Percentiles rank a stretch among this genome's conserved stretches.
Evolutionary conservation across 1,140 invertebrate genomes (phyloP).

Genomic region (Amphibalanus amphitrite): DNA sequence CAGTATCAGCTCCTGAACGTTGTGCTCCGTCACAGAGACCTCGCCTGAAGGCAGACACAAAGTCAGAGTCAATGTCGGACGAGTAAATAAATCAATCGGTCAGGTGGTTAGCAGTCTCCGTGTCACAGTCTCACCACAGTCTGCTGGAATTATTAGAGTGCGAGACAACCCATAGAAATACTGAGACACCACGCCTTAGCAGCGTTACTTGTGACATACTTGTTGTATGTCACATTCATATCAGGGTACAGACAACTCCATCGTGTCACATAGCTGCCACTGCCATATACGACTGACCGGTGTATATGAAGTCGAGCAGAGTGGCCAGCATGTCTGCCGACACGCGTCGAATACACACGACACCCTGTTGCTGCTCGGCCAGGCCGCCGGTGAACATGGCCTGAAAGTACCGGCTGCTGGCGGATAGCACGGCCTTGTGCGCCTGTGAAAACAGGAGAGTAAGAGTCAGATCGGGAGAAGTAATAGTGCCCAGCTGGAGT

Average conservation of each 20-base stretch:
- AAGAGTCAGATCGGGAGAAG: not conserved
- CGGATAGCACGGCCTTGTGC: constrained; percentile 74
- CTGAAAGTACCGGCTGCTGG: constrained; percentile 85
- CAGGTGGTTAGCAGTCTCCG: too few relatives aligned
- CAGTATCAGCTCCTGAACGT: constrained; percentile 73
- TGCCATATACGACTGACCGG: constrained; percentile 49
- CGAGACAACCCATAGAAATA: too few relatives aligned
- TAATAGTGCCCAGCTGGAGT: not conserved
- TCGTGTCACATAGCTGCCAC: too few relatives aligned
- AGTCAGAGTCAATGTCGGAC: too few relatives aligned
- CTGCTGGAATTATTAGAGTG: too few relatives aligned
- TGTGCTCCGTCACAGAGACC: constrained; percentile 41
- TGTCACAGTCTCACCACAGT: too few relatives aligned
- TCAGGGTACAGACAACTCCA: constrained; percentile 4
- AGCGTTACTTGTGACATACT: constrained; percentile 7
- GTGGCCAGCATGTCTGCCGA: constrained; percentile 49
- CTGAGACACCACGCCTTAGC: constrained; percentile 9
- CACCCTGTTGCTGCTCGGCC: constrained; percentile 51
- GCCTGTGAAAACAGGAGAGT: constrained; percentile 35
- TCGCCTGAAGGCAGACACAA: constrained; percentile 29
- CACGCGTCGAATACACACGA: constrained; percentile 55
- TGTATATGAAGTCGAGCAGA: constrained; percentile 76
- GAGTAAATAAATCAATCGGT: too few relatives aligned
- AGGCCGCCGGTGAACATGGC: constrained; percentile 81
- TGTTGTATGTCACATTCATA: not conserved